Conservation (phyloP, 2,888 invertebrate genomes). For the Cataglyphis livida region DNA sequence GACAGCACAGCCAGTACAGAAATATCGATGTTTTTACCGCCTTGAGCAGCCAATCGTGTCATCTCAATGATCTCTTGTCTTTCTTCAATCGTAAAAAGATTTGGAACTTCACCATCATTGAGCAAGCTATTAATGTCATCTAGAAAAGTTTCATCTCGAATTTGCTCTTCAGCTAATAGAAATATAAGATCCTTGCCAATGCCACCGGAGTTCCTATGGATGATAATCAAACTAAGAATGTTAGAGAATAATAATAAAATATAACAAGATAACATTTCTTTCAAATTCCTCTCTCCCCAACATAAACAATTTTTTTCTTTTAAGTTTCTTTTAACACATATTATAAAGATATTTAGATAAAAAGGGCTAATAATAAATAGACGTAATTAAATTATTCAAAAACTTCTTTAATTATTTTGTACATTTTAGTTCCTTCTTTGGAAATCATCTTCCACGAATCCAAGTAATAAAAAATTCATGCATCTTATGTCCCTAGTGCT, state of each 20-base stretch:
- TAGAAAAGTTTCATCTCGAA: slow-evolving; percentile 92
- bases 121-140: slow-evolving; percentile 94
- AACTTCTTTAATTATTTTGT: too few species aligned
- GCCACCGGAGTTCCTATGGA: slow-evolving; percentile 78
- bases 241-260: background rate
- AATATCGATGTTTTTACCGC: slow-evolving; percentile 93
- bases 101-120: slow-evolving; percentile 95
- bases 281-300: background rate
- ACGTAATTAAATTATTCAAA: too few species aligned
- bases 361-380: too few species aligned
- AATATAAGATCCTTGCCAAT: slow-evolving; percentile 86
- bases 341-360: too few species aligned
- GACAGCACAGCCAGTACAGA: slow-evolving; percentile 91
- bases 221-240: background rate
- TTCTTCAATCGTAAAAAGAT: slow-evolving; percentile 93
- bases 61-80: slow-evolving; percentile 94
- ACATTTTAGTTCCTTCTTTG: too few species aligned
- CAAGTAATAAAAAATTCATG: too few species aligned
- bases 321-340: too few species aligned
- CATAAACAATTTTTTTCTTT: background rate
- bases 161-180: slow-evolving; percentile 93
- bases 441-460: too few species aligned
- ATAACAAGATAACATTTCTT: background rate
- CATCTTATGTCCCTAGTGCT: too few species aligned
- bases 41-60: slow-evolving; percentile 90